A percentile compares a stretch with the other conserved stretches of the same genome.
Evolutionary conservation across 2,797 vertebrate genomes (phyloP).

Genomic region (Glossophaga mutica): DNA sequence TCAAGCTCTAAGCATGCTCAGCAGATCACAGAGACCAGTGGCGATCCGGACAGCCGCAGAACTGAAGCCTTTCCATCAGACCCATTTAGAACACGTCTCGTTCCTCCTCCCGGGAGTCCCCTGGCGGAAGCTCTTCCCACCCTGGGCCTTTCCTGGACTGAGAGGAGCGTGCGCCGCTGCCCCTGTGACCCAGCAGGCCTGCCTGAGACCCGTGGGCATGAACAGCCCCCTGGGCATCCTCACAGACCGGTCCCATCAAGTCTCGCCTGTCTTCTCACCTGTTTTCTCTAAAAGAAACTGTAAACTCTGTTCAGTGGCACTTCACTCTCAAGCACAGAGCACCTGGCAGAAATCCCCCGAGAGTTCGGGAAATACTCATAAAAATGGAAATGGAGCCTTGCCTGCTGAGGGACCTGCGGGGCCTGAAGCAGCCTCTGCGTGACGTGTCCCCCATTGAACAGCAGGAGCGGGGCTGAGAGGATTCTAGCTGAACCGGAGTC

Average conservation of each 20-base stretch:
- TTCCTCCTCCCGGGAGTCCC: neutral
- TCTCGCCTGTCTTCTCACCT: neutral
- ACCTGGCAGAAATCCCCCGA: neutral
- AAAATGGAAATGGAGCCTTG: slow-evolving; percentile 17
- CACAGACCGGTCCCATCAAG: neutral
- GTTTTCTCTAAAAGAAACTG: neutral
- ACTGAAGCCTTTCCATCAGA: no score
- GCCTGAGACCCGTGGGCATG: neutral
- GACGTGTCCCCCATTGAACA: neutral
- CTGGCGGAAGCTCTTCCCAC: neutral
- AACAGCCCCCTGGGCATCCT: neutral
- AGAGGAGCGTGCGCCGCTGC: rapidly evolving
- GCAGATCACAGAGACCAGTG: neutral
- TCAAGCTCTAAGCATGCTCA: neutral
- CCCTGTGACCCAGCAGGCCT: neutral
- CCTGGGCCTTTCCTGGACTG: neutral
- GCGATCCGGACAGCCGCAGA: neutral
- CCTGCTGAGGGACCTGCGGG: neutral
- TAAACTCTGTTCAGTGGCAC: neutral
- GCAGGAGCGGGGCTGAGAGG: neutral
- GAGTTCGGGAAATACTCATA: neutral
- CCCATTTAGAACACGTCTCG: neutral
- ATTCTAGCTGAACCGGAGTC: neutral
- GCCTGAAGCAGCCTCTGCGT: neutral
- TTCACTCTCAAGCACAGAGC: neutral